Conservation (phyloP, 2,113 vertebrate genomes). For the Muscicapa adusta region DNA sequence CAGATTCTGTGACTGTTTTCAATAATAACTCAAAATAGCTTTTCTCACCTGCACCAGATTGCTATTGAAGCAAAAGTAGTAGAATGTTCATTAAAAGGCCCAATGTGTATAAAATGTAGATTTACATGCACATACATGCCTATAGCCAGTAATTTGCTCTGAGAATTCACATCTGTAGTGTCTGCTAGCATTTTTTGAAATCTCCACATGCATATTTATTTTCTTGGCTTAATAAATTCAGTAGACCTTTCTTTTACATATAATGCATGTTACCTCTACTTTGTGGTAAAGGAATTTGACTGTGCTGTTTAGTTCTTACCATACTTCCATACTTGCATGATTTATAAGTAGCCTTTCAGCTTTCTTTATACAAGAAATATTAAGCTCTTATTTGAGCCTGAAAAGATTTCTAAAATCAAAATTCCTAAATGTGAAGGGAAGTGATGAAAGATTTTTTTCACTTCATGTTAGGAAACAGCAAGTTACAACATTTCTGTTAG, state of each 20-base stretch:
- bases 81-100: neutral
- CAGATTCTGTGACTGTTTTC: neutral
- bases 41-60: neutral
- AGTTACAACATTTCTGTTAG: neutral
- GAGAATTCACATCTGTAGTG: neutral
- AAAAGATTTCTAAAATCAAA: neutral
- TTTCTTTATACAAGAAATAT: neutral
- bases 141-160: neutral
- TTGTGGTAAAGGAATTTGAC: neutral
- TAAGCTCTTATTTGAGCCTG: neutral
- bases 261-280: neutral
- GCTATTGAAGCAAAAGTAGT: neutral
- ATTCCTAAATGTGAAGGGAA: neutral
- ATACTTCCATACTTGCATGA: neutral
- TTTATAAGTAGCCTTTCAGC: neutral
- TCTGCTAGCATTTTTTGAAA: neutral
- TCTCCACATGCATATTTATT: fast-evolving
- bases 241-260: neutral
- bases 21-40: neutral
- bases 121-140: neutral
- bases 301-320: neutral
- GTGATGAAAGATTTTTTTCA: neutral
- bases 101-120: neutral
- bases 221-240: neutral
- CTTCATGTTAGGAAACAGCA: neutral